phyloP scores from a whole-genome alignment of 1,140 invertebrate species.

The Pinna nobilis region DNA sequence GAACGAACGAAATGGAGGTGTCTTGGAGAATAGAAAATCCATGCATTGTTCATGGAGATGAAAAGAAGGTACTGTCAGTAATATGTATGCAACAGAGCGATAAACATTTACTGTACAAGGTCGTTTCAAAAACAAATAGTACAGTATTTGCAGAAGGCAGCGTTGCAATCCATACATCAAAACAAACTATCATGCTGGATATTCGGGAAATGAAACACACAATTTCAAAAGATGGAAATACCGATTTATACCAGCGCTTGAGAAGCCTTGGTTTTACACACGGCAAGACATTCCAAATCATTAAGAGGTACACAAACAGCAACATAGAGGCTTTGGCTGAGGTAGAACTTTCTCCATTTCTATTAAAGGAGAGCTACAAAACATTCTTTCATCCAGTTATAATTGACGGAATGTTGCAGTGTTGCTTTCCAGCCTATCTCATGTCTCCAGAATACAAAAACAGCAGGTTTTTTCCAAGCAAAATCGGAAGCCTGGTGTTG shows the following conservation, averaged over 20 bases:
- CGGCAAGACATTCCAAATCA: not conserved
- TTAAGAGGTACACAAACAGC: not conserved
- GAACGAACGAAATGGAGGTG: not conserved
- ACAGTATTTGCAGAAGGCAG: not conserved
- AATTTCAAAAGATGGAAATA: not conserved
- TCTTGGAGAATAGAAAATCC: slow-evolving; percentile 3
- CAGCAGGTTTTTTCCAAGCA: slow-evolving; percentile 15
- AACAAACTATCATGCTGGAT: not conserved
- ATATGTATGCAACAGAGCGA: not conserved
- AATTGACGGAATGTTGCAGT: slow-evolving; percentile 9
- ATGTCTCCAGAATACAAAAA: slow-evolving; percentile 11
- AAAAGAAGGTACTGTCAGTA: not conserved
- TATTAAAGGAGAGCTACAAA: not conserved
- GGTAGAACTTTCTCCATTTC: not conserved
- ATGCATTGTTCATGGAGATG: not conserved
- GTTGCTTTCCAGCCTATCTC: not conserved
- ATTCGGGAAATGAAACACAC: not conserved
- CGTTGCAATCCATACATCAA: not conserved
- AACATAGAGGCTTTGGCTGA: not conserved
- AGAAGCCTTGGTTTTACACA: slow-evolving; percentile 1
- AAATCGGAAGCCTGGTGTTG: not conserved
- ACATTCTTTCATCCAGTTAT: slow-evolving; percentile 1
- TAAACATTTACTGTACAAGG: not conserved
- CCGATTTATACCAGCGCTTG: not conserved
- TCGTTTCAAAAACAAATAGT: too few relatives aligned